Evolutionary conservation across 2,797 vertebrate species (phyloP).

Genomic region (Notolepis coatsorum): DNA sequence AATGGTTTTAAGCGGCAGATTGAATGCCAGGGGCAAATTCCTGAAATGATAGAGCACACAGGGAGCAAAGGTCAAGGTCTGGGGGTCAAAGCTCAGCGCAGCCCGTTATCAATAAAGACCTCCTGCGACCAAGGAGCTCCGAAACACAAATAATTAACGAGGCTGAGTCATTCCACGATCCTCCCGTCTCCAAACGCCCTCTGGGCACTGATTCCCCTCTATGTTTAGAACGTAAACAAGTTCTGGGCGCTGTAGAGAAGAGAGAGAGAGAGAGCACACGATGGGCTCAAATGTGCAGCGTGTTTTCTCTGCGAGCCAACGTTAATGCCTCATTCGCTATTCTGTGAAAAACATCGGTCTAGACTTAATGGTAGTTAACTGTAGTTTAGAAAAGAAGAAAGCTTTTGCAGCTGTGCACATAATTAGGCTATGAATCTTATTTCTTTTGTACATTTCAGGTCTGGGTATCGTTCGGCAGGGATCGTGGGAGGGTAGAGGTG

Average conservation of each 20-base stretch:
- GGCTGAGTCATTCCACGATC: constrained; percentile 28
- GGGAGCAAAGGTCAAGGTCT: constrained; percentile 74
- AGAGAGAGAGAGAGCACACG: background rate
- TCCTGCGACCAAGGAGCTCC: constrained; percentile 45
- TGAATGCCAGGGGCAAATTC: constrained; percentile 66
- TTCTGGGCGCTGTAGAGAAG: constrained; percentile 16
- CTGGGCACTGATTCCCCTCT: constrained; percentile 22
- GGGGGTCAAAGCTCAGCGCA: constrained; percentile 69
- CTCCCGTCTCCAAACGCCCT: constrained; percentile 23
- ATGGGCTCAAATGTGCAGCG: constrained; percentile 31
- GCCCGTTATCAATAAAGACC: constrained; percentile 75
- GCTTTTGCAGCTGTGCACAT: constrained; percentile 11
- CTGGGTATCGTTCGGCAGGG: constrained; percentile 31
- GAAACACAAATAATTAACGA: constrained; percentile 74
- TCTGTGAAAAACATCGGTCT: constrained; percentile 2
- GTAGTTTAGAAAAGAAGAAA: background rate
- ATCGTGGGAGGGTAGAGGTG: constrained; percentile 25
- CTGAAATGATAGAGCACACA: constrained; percentile 61
- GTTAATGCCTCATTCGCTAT: constrained; percentile 30
- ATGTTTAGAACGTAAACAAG: constrained; percentile 51
- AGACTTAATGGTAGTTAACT: constrained; percentile 19
- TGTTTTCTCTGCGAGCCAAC: constrained; percentile 29
- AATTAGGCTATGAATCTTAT: constrained; percentile 31
- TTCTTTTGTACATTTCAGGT: constrained; percentile 10
- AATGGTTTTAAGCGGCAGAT: constrained; percentile 39